These are phyloP conservation scores for Augiades crinisus DNA, from an alignment of 2,888 invertebrate genomes.

Conservation along the genomic window DNA sequence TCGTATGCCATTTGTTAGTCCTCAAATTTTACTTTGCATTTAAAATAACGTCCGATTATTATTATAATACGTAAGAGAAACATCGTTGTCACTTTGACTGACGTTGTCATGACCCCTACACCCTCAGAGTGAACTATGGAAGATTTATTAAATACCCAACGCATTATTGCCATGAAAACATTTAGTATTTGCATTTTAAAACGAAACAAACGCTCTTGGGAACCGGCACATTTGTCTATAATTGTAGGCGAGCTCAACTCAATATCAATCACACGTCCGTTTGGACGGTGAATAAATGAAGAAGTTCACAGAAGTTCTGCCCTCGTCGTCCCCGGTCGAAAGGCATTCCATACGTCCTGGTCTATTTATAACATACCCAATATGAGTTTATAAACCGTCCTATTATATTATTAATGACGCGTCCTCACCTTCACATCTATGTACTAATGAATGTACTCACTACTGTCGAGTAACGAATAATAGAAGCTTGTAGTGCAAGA, in stretches of 20 bases:
- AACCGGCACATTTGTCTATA: conserved; percentile 10
- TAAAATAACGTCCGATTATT: too few species aligned
- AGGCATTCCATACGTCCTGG: conserved; percentile 29
- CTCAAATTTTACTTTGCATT: too few species aligned
- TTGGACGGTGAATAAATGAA: conserved; percentile 35
- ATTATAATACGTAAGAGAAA: too few species aligned
- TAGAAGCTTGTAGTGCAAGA: background rate
- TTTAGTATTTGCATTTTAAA: background rate
- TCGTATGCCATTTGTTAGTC: too few species aligned
- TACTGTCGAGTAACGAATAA: background rate
- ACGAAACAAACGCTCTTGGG: conserved; percentile 25
- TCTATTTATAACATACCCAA: conserved; percentile 32
- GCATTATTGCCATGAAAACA: too few species aligned
- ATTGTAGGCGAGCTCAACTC: conserved; percentile 11
- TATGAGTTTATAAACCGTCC: conserved; percentile 1
- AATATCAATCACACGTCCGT: conserved; percentile 13
- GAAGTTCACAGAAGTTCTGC: conserved; percentile 33
- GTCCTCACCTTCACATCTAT: background rate
- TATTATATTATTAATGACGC: background rate
- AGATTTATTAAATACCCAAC: too few species aligned
- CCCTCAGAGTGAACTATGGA: too few species aligned
- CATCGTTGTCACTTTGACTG: too few species aligned
- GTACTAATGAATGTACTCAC: background rate
- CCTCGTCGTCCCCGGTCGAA: conserved; percentile 28
- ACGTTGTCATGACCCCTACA: too few species aligned